Evolutionary conservation across 2,888 invertebrate species (phyloP), one percentile per base, ranked within the genome.

Genomic region (Lasioglossum oenotherae): DNA sequence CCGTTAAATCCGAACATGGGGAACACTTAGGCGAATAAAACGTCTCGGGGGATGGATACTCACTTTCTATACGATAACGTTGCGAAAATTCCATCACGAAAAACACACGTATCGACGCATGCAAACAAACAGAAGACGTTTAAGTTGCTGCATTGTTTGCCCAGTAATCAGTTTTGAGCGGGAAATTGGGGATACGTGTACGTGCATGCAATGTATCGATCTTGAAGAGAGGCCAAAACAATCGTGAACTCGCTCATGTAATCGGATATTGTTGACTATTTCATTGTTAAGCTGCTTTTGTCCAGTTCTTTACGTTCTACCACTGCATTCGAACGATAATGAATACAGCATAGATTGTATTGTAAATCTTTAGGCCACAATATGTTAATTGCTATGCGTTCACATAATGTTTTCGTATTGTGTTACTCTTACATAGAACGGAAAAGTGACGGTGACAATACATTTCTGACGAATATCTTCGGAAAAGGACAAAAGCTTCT

Each of bases 41-140:
- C 10, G 5, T 12, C 14, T n/a, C n/a, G 12, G 12, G n/a, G n/a
- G 23, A 19, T 71, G n/a, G 12, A 38, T 78, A 89, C 92, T 89
- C 86, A 92, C 92, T 88, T 92, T 93, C 92, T 92, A 75, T 72
- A 75, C 74, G 10, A 75, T 88, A 72, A 80, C 80, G 80, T 85
- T 81, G 84, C 78, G 77, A 74, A 76, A 89, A 41, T 71, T 88
- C 89, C 92, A 84, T 88, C 81, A 60, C 49, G 76, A 85, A 84
- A 89, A 84, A 85, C 82, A 88, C 77, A 88, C 74, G 89, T 64
- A 88, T 88, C 72, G 87, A 80, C 69, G 83, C 91, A 91, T 92
- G 89, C 91, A 90, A 92, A 92, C 83, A 90, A 86, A 92, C 41
- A 87, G 76, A 89, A 81, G 81, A 79, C 14, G 49, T 74, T 78